Evolutionary conservation across 2,888 invertebrate species (phyloP).

Genomic region (Agriopis marginaria): DNA sequence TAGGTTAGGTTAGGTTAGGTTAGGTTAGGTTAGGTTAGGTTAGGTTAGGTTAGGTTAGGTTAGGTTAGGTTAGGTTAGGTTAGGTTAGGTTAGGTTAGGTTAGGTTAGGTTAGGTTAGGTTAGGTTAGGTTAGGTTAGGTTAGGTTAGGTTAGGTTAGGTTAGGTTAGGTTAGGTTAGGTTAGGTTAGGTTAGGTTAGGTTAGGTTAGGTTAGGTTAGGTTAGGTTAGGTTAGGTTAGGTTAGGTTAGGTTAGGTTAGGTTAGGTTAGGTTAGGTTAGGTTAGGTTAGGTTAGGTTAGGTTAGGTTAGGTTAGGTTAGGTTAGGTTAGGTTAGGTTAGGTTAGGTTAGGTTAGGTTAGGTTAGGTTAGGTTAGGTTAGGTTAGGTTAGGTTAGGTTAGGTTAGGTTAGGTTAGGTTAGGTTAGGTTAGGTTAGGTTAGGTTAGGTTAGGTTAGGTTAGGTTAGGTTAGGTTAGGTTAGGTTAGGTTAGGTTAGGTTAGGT

Average conservation of each 20-base stretch:
- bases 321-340: slow-evolving; percentile 33
- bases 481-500: slow-evolving; percentile 32
- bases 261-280: slow-evolving; percentile 32
- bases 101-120: slow-evolving; percentile 23
- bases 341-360: slow-evolving; percentile 32
- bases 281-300: slow-evolving; percentile 34
- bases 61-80: slow-evolving; percentile 21
- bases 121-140: slow-evolving; percentile 21
- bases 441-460: slow-evolving; percentile 32
- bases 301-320: slow-evolving; percentile 36
- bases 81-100: slow-evolving; percentile 16
- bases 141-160: slow-evolving; percentile 28
- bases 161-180: slow-evolving; percentile 30
- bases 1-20: slow-evolving; percentile 31
- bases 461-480: slow-evolving; percentile 32
- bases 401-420: slow-evolving; percentile 31
- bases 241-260: slow-evolving; percentile 33
- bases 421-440: slow-evolving; percentile 31
- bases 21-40: slow-evolving; percentile 24
- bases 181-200: slow-evolving; percentile 34
- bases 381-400: slow-evolving; percentile 32
- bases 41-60: slow-evolving; percentile 27
- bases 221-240: slow-evolving; percentile 31
- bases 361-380: slow-evolving; percentile 32
- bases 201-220: slow-evolving; percentile 35